Evolutionary conservation across 2,113 vertebrate species (phyloP).

Genomic region (Lamprologus tigripictilis): DNA sequence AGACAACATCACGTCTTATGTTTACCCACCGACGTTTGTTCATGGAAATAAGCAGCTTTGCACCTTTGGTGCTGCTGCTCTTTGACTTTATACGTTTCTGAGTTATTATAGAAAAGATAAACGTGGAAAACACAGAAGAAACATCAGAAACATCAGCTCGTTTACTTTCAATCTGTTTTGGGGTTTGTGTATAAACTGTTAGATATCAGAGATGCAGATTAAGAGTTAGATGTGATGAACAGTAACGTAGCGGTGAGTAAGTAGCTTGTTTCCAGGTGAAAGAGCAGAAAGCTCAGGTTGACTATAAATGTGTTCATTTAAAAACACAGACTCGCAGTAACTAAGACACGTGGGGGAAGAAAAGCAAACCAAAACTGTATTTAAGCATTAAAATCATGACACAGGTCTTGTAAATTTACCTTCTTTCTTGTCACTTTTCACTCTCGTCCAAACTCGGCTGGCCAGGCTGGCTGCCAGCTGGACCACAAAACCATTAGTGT

Average conservation of each 20-base stretch:
- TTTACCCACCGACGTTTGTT: background rate
- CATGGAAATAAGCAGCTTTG: background rate
- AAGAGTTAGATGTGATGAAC: background rate
- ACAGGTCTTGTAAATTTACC: background rate
- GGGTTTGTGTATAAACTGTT: background rate
- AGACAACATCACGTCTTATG: rapidly evolving
- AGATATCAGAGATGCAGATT: background rate
- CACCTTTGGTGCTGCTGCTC: background rate
- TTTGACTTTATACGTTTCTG: background rate
- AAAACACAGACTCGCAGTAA: background rate
- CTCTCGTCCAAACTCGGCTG: background rate
- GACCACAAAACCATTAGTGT: constrained; percentile 35
- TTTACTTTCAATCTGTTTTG: background rate
- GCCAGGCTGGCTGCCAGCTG: constrained; percentile 32
- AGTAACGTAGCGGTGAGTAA: no score
- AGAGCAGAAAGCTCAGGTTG: background rate
- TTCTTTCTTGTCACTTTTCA: background rate
- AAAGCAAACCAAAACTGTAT: background rate
- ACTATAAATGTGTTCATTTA: background rate
- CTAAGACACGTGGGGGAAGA: background rate
- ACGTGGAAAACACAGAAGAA: background rate
- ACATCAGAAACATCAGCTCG: background rate
- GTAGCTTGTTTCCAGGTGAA: background rate
- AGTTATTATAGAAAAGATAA: background rate
- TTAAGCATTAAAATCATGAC: background rate